Conservation (phyloP, 1,140 invertebrate genomes). For the Formica selysi region DNA sequence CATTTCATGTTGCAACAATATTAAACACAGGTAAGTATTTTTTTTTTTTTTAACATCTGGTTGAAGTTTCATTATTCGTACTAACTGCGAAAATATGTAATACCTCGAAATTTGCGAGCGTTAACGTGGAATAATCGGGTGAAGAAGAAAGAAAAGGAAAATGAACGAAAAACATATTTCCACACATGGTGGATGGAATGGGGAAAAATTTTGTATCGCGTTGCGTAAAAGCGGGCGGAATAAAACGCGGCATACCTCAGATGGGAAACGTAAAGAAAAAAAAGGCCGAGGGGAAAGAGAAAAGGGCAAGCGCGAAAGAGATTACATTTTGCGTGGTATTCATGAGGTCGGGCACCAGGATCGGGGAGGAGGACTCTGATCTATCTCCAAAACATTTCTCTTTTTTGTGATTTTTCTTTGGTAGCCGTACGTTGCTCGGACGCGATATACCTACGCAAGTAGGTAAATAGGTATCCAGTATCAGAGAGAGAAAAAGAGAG, state of each 20-base stretch:
- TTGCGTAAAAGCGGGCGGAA: constrained; percentile 22
- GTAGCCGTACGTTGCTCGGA: constrained; percentile 33
- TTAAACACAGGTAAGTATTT: neutral
- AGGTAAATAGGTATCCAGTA: neutral
- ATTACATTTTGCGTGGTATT: constrained; percentile 62
- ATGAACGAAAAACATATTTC: constrained; percentile 29
- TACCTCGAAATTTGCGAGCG: constrained; percentile 40
- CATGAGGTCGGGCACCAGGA: constrained; percentile 41
- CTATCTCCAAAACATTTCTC: constrained; percentile 59
- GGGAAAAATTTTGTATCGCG: constrained; percentile 25
- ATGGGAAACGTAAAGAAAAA: constrained; percentile 35
- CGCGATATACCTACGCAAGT: neutral
- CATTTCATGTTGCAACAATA: neutral
- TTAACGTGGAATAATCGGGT: constrained; percentile 33
- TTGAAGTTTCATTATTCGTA: constrained; percentile 8
- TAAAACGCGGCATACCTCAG: constrained; percentile 37
- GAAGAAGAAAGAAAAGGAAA: constrained; percentile 6
- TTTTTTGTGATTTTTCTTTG: constrained; percentile 42
- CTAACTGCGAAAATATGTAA: neutral
- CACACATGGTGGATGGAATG: neutral
- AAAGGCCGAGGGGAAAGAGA: constrained; percentile 12
- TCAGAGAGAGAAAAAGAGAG: too few relatives aligned
- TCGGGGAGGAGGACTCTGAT: constrained; percentile 37
- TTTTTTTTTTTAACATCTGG: neutral
- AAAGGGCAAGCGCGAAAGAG: constrained; percentile 35